Conservation (phyloP, 1,140 invertebrate genomes). For the Drosophila melanica region DNA sequence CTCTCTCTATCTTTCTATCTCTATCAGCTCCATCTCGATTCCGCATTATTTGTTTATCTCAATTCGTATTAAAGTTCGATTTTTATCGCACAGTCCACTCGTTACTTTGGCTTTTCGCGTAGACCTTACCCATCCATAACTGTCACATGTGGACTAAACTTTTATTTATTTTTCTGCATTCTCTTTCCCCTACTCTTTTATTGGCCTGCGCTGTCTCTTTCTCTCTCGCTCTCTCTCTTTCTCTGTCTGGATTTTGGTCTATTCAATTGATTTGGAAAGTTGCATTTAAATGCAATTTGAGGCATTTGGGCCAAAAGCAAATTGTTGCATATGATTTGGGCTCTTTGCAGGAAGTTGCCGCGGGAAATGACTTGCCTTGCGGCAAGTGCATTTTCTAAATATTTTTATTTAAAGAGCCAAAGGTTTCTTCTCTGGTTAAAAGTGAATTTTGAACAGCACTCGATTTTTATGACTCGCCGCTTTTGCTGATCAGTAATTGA, state of each 20-base stretch:
- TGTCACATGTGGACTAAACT: slow-evolving; percentile 66
- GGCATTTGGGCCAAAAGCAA: slow-evolving; percentile 24
- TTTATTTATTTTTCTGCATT: slow-evolving; percentile 68
- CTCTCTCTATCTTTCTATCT: neutral
- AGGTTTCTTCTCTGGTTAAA: slow-evolving; percentile 15
- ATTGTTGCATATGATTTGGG: slow-evolving; percentile 19
- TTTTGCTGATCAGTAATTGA: slow-evolving; percentile 7
- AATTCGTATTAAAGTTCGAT: slow-evolving; percentile 76
- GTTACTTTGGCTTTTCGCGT: slow-evolving; percentile 60
- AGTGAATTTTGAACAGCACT: slow-evolving; percentile 18
- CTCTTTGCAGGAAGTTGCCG: slow-evolving; percentile 27
- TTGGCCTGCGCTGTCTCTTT: slow-evolving; percentile 40
- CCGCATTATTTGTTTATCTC: slow-evolving; percentile 73
- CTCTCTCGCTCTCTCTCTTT: slow-evolving; percentile 19
- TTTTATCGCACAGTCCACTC: slow-evolving; percentile 69
- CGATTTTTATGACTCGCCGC: slow-evolving; percentile 20
- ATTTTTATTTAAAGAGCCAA: neutral
- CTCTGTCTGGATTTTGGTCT: slow-evolving; percentile 13
- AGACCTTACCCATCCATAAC: slow-evolving; percentile 69
- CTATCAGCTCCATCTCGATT: slow-evolving; percentile 27
- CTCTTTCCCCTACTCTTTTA: slow-evolving; percentile 9
- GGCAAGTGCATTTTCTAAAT: slow-evolving; percentile 14
- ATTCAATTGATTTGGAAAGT: slow-evolving; percentile 78
- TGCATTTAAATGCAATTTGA: slow-evolving; percentile 82
- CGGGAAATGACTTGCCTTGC: slow-evolving; percentile 45